Conservation (phyloP, 2,888 invertebrate species). For the Ptychoptera albimana region DNA sequence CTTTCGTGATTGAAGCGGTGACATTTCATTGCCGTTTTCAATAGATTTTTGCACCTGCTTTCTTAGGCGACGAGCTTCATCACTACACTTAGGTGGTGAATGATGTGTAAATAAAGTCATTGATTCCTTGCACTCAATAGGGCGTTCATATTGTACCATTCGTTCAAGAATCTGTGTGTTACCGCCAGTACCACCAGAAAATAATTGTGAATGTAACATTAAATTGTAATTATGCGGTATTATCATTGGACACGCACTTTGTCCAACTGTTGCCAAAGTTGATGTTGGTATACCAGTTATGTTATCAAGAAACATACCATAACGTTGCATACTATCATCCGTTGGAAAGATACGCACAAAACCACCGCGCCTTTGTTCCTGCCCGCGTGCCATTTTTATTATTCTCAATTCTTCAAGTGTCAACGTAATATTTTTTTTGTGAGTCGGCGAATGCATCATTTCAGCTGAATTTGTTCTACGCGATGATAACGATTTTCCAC, state of each 20-base stretch:
- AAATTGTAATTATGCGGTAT: constrained; percentile 60
- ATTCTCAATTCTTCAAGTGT: constrained; percentile 66
- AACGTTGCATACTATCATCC: constrained; percentile 72
- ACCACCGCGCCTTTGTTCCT: constrained; percentile 71
- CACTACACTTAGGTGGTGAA: constrained; percentile 25
- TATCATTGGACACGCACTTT: constrained; percentile 36
- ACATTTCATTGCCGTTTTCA: constrained; percentile 44
- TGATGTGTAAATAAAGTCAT: constrained; percentile 24
- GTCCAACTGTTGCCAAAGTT: constrained; percentile 40
- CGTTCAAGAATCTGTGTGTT: constrained; percentile 18
- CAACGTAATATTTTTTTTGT: constrained; percentile 24
- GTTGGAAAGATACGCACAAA: constrained; percentile 85
- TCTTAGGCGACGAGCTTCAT: constrained; percentile 22
- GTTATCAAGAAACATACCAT: constrained; percentile 61
- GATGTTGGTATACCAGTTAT: constrained; percentile 58
- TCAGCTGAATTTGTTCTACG: constrained; percentile 62
- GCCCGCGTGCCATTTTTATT: constrained; percentile 55
- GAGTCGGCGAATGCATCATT: constrained; percentile 31
- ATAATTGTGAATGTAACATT: constrained; percentile 56
- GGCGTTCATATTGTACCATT: constrained; percentile 33
- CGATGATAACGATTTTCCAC: constrained; percentile 32
- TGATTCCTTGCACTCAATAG: constrained; percentile 20
- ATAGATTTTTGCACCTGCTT: constrained; percentile 33
- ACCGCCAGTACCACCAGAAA: constrained; percentile 31
- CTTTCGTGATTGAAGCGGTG: constrained; percentile 51